Percentiles rank a stretch among this genome's conserved stretches.
These are phyloP conservation scores for Bombus difficillimus DNA, from an alignment of 1,140 invertebrate species.

Conservation along the genomic window DNA sequence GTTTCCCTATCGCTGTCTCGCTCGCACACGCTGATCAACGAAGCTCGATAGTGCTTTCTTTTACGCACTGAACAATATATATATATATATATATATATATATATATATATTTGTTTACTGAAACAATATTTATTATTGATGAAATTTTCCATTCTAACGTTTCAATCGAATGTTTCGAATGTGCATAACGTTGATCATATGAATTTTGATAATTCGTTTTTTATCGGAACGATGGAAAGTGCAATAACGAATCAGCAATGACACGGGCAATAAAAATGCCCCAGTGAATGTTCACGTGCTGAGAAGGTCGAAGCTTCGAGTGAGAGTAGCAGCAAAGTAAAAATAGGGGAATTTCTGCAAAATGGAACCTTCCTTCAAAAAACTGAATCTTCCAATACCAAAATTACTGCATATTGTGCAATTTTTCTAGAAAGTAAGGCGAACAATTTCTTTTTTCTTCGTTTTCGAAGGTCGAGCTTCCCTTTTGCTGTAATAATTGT, in stretches of 20 bases:
- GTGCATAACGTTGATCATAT: no score
- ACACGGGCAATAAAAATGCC: slow-evolving; percentile 17
- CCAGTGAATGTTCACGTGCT: slow-evolving; percentile 52
- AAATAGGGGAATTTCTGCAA: slow-evolving; percentile 17
- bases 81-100: background rate
- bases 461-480: background rate
- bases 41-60: background rate
- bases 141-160: no score
- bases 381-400: background rate
- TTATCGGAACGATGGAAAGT: background rate
- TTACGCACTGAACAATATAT: background rate
- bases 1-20: background rate
- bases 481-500: background rate
- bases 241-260: slow-evolving; percentile 27
- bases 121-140: background rate
- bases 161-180: no score
- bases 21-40: background rate
- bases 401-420: background rate
- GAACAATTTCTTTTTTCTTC: background rate
- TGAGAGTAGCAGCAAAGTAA: slow-evolving; percentile 47
- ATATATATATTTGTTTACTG: no score
- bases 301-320: slow-evolving; percentile 53
- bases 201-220: no score
- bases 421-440: background rate
- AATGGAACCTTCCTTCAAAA: background rate